A percentile compares a stretch with the other conserved stretches of the same genome.
Evolutionary conservation across 2,797 vertebrate species (phyloP).

Genomic region (Danio albolineatus): DNA sequence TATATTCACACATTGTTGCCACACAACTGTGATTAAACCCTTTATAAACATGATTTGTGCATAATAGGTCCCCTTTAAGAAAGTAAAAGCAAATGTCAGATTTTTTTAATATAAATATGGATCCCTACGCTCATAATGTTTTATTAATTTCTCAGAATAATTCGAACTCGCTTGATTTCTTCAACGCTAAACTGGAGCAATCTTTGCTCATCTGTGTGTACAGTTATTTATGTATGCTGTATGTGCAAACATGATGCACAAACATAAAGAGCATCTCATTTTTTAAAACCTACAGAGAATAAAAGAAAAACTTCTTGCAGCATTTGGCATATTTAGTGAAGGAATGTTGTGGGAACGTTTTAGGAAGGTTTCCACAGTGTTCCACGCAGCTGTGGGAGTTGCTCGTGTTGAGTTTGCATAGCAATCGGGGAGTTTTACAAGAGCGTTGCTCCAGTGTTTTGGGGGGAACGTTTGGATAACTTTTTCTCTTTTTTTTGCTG

Average conservation of each 20-base stretch:
- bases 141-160: neutral
- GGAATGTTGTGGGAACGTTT: conserved; percentile 19
- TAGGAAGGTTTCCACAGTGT: conserved; percentile 24
- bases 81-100: too few relatives aligned
- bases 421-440: conserved; percentile 6
- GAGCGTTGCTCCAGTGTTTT: conserved; percentile 15
- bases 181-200: neutral
- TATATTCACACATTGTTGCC: too few relatives aligned
- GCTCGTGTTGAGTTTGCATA: conserved; percentile 40
- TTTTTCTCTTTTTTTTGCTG: conserved; percentile 8
- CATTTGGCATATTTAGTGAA: neutral
- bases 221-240: neutral
- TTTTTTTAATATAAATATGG: too few relatives aligned
- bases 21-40: too few relatives aligned
- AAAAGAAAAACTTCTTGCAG: conserved; percentile 19
- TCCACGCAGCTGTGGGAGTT: neutral
- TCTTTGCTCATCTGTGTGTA: neutral
- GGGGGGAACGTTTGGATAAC: conserved; percentile 27
- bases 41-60: too few relatives aligned
- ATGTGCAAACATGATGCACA: conserved; percentile 5
- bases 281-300: neutral
- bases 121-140: neutral
- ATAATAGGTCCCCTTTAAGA: too few relatives aligned
- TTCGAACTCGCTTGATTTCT: neutral
- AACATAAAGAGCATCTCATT: neutral